Conservation (phyloP, 2,888 invertebrate genomes). For the Catocala sponsa region DNA sequence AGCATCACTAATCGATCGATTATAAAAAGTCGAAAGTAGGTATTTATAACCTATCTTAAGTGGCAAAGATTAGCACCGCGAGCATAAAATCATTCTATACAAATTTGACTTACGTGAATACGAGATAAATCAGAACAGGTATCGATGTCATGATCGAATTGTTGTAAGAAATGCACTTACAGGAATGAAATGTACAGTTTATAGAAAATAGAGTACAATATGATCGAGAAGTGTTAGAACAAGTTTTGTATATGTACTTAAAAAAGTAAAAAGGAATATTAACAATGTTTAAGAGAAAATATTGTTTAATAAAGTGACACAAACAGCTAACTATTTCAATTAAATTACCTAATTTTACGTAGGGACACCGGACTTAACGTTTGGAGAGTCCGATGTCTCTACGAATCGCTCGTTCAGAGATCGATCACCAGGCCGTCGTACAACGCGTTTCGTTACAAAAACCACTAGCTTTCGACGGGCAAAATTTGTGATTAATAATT, state of each 20-base stretch:
- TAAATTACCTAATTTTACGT: conserved; percentile 39
- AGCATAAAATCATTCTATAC: conserved; percentile 38
- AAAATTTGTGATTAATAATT: conserved; percentile 40
- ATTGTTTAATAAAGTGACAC: conserved; percentile 27
- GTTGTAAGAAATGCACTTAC: conserved; percentile 29
- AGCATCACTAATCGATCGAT: conserved; percentile 57
- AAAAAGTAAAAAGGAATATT: conserved; percentile 21
- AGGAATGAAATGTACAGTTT: conserved; percentile 33
- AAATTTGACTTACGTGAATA: conserved; percentile 33
- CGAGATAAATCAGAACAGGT: conserved; percentile 21
- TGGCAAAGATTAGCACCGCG: conserved; percentile 69
- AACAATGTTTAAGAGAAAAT: conserved; percentile 24
- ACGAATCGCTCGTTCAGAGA: conserved; percentile 30
- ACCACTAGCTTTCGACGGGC: conserved; percentile 40
- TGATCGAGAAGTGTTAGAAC: conserved; percentile 32
- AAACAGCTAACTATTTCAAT: conserved; percentile 32
- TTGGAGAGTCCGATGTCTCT: conserved; percentile 27
- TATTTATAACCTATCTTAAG: conserved; percentile 46
- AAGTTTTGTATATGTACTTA: conserved; percentile 17
- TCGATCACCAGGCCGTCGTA: conserved; percentile 28
- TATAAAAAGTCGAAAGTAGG: conserved; percentile 33
- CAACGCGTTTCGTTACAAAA: conserved; percentile 24
- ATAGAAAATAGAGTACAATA: conserved; percentile 39
- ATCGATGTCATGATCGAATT: conserved; percentile 15
- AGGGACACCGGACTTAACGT: conserved; percentile 30